Conservation (phyloP, 2,113 vertebrate genomes). For the Myanophis thanlyinensis region DNA sequence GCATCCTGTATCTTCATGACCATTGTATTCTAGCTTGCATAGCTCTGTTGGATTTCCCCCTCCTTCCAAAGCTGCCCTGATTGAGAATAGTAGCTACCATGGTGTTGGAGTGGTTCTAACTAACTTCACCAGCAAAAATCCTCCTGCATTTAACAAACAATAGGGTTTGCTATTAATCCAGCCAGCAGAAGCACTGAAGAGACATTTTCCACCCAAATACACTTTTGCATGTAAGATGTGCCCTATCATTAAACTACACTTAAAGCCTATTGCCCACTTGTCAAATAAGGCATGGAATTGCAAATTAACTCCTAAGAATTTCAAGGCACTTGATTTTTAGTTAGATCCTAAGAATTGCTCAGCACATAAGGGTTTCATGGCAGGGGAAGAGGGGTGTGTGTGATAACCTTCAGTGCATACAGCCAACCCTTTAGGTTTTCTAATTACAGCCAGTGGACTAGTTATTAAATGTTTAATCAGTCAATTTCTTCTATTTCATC, state of each 20-base stretch:
- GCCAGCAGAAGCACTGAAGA: neutral
- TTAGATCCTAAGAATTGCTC: neutral
- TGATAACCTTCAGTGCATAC: too few relatives aligned
- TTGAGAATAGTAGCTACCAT: neutral
- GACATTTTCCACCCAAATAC: neutral
- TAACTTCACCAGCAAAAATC: neutral
- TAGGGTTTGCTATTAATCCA: too few relatives aligned
- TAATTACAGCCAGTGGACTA: too few relatives aligned
- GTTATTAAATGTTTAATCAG: neutral
- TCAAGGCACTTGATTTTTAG: neutral
- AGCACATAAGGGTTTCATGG: neutral
- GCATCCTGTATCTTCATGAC: neutral
- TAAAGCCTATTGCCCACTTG: neutral
- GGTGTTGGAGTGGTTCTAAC: neutral
- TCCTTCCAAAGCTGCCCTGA: neutral
- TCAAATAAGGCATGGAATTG: neutral
- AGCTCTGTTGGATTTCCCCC: neutral
- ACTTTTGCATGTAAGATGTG: neutral
- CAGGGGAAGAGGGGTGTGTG: too few relatives aligned
- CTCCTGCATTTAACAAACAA: neutral
- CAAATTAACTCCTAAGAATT: neutral
- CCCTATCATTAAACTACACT: neutral
- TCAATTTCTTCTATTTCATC: neutral
- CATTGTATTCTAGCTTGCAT: neutral
- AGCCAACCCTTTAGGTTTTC: too few relatives aligned